These are phyloP conservation scores for Lucinisca nassula DNA, from an alignment of 2,888 invertebrate genomes.

Conservation along the genomic window DNA sequence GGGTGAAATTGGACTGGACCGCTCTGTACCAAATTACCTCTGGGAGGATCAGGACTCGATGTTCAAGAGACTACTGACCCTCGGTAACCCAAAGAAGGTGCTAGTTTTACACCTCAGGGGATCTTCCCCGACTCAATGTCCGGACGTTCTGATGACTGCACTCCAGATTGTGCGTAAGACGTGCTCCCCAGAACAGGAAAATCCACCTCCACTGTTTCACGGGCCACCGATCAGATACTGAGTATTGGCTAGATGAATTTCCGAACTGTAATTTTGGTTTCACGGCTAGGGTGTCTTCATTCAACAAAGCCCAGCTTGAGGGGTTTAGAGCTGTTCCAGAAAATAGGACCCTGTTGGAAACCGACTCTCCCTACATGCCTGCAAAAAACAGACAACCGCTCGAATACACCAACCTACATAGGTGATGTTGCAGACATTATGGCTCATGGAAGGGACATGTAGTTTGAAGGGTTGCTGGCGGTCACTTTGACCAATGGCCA, in stretches of 20 bases:
- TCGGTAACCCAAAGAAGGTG: no score
- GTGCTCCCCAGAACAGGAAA: no score
- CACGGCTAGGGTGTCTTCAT: not conserved
- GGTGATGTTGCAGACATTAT: not conserved
- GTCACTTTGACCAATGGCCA: no score
- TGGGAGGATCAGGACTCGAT: no score
- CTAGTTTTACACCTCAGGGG: no score
- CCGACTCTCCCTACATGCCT: not conserved
- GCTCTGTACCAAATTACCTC: no score
- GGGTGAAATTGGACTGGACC: not conserved
- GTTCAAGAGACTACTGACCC: no score
- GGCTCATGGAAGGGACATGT: not conserved
- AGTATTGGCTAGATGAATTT: not conserved
- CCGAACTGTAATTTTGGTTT: not conserved
- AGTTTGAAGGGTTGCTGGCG: no score
- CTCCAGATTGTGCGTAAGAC: not conserved
- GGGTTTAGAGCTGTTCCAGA: not conserved
- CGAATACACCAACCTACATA: not conserved
- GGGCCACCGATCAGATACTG: not conserved
- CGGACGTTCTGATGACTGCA: not conserved
- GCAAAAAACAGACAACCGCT: not conserved
- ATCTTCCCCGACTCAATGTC: no score
- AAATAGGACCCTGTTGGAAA: not conserved
- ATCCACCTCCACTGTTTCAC: no score
- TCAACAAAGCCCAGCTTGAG: not conserved